Conservation (phyloP, 2,888 invertebrate species). For the Agrotis clavis region DNA sequence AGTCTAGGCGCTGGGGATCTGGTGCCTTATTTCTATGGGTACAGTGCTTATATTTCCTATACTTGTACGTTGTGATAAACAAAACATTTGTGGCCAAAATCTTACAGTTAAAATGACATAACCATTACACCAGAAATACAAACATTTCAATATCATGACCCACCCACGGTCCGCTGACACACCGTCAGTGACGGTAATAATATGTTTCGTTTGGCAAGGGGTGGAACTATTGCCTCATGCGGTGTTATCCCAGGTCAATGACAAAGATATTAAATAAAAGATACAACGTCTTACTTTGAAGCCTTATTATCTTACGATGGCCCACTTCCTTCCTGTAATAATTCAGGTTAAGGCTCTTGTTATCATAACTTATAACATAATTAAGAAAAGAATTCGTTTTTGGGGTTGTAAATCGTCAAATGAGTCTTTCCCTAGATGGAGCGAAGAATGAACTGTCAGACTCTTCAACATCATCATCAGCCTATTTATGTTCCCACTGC, state of each 20-base stretch:
- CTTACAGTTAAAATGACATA: neutral
- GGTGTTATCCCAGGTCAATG: constrained; percentile 4
- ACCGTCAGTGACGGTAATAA: constrained; percentile 5
- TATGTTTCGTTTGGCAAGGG: constrained; percentile 24
- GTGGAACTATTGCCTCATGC: constrained; percentile 1
- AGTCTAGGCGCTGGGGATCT: neutral
- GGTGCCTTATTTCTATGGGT: neutral
- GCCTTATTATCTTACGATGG: neutral
- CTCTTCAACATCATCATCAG: too few relatives aligned
- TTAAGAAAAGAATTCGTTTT: too few relatives aligned
- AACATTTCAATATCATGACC: constrained; percentile 23
- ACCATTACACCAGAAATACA: constrained; percentile 27
- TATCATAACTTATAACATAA: too few relatives aligned
- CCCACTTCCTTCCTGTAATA: neutral
- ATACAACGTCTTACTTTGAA: neutral
- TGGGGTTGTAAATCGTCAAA: too few relatives aligned
- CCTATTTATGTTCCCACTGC: too few relatives aligned
- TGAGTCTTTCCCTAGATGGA: too few relatives aligned
- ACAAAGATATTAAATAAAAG: constrained; percentile 1
- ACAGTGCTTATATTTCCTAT: neutral
- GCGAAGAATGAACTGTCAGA: too few relatives aligned
- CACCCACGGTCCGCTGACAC: constrained; percentile 25
- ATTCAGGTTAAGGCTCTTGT: neutral
- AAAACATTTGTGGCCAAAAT: neutral
- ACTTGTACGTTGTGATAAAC: neutral